Base-by-base conservation (phyloP, 2,797 vertebrate genomes). In the Lepus oiostolus region DNA sequence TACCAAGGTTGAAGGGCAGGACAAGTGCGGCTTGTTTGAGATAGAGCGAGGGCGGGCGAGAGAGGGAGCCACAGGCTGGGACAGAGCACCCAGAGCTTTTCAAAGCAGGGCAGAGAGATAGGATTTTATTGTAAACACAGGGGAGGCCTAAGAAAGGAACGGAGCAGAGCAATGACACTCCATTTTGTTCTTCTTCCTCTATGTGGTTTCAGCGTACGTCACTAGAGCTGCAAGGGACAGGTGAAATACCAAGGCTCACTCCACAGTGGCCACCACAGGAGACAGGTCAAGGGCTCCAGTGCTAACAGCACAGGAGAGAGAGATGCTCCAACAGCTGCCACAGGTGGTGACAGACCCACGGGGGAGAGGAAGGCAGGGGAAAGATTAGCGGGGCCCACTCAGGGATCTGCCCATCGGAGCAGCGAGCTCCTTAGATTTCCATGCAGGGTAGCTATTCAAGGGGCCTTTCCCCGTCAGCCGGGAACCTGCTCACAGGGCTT, bases 301-400 rank as follows among this genome's bases (percentile, higher is more conserved):
- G 63, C 28, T 7, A n/a, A 71, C 24, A 17, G 1, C 7, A 3
- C 19, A 3, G 68, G 50, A 32, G 17, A 58, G 7, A 68, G 42
- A 42, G 21, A 35, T 0, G 30, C 4, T 22, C 16, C 32, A 22
- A 4, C 24, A n/a, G 38, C 24, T 75, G n/a, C 9, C 63, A 24
- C 21, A 21, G 0, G 1, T 0, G 13, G 32, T 6, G 28, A 14
- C 0, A 1, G 21, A 35, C 12, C 26, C 30, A 60, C 32, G 35
- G 62, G 63, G 7, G 52, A 5, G 24, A 35, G 63, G 0, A 2
- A 75, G 87, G n/a, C 4, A 24, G 76, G n/a, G 13, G 54, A 14
- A 58, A 60, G 4, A 32, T 12, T 1, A 13, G 70, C 5, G 26
- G 86, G 68, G 26, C 24, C 60, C 47, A n/a, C 1, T 10, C 52